Evolutionary conservation across 2,888 invertebrate genomes (phyloP).

Genomic region (Diarsia mendica): DNA sequence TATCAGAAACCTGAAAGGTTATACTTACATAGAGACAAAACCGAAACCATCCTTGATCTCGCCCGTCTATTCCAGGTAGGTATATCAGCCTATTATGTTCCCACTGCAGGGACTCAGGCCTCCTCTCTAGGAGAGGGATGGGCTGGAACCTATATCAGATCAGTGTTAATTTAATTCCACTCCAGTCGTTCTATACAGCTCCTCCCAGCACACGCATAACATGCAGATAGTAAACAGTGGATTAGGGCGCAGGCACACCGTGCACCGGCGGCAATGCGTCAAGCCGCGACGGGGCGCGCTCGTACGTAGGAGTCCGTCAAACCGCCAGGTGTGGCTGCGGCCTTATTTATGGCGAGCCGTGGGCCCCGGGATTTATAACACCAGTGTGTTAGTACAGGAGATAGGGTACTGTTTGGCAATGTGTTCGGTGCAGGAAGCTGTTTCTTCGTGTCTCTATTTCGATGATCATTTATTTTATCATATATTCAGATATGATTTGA

Average conservation of each 20-base stretch:
- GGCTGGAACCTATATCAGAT: background rate
- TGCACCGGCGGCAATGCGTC: constrained; percentile 65
- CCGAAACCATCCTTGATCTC: background rate
- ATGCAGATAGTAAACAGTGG: constrained; percentile 47
- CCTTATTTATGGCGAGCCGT: constrained; percentile 82
- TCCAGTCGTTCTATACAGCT: background rate
- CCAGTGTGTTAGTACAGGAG: constrained; percentile 67
- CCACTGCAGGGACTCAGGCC: too few species aligned
- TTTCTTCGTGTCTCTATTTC: constrained; percentile 10
- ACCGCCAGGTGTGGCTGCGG: constrained; percentile 80
- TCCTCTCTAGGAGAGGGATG: too few species aligned
- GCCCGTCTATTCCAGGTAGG: background rate
- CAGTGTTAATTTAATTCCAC: background rate
- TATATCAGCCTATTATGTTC: too few species aligned
- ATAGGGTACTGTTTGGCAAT: constrained; percentile 21
- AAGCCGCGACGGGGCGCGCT: constrained; percentile 62
- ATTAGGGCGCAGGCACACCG: constrained; percentile 68
- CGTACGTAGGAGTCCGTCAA: constrained; percentile 81
- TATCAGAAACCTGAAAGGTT: too few species aligned
- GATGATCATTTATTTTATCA: background rate
- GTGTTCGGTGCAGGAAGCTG: constrained; percentile 6
- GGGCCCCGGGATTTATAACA: constrained; percentile 79
- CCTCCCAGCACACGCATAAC: background rate
- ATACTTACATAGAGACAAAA: background rate
- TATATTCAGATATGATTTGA: background rate